These are phyloP conservation scores for Sebastes hubbsi DNA, from an alignment of 2,797 vertebrate species.

Conservation along the genomic window DNA sequence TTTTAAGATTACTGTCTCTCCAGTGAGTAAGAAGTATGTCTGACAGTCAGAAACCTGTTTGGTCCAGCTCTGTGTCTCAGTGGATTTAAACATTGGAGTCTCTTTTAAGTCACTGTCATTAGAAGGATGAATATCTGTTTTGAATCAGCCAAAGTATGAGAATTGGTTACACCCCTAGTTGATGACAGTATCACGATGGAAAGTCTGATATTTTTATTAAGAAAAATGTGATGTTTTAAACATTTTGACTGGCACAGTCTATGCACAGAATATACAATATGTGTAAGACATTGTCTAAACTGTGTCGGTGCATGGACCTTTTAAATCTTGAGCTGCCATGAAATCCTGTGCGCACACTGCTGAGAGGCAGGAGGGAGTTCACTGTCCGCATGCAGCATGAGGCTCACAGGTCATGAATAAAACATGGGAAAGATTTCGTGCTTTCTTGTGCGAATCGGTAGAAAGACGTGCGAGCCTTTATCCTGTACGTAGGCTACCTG, in stretches of 20 bases:
- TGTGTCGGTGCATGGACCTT: constrained; percentile 9
- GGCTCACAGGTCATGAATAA: constrained; percentile 59
- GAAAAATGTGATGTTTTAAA: neutral
- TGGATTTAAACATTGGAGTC: neutral
- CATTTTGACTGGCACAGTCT: neutral
- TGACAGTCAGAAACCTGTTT: neutral
- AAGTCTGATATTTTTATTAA: neutral
- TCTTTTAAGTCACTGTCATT: neutral
- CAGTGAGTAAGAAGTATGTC: neutral
- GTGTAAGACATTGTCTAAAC: neutral
- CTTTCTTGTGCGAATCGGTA: constrained; percentile 26
- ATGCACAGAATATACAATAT: neutral
- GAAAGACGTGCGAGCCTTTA: constrained; percentile 2
- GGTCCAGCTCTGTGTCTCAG: neutral
- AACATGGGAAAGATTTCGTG: constrained; percentile 49
- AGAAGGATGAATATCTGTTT: neutral
- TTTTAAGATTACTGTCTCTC: neutral
- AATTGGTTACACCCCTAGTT: neutral
- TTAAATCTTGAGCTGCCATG: constrained; percentile 4
- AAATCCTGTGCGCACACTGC: constrained; percentile 9
- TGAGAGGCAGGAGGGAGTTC: constrained; percentile 30
- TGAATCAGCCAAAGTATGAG: neutral
- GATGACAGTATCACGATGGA: neutral
- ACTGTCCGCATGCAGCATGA: constrained; percentile 51
- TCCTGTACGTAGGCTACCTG: constrained; percentile 1